Evolutionary conservation across 2,797 vertebrate genomes (phyloP).

Genomic region (Cercopithecus mitis): DNA sequence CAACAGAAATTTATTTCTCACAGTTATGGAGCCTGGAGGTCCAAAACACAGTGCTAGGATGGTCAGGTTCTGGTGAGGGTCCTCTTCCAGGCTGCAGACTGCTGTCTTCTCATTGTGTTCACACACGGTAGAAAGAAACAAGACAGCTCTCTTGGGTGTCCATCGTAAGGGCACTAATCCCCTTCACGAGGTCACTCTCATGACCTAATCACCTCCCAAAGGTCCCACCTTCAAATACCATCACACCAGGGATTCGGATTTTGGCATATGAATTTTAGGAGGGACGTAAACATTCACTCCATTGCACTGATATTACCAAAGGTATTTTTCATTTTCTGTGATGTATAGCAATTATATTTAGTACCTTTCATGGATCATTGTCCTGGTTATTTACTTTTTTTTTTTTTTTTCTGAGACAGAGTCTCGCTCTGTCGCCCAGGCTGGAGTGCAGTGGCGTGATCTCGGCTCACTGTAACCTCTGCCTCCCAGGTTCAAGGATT

Average conservation of each 20-base stretch:
- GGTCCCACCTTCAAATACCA: neutral
- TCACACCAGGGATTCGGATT: neutral
- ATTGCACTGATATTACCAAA: neutral
- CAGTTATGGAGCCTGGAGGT: neutral
- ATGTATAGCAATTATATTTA: neutral
- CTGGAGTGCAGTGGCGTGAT: too few species aligned
- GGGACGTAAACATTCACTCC: neutral
- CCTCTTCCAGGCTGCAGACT: neutral
- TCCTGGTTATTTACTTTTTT: neutral
- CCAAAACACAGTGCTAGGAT: neutral
- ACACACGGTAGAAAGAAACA: neutral
- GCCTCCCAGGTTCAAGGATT: too few species aligned
- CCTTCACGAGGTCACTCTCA: neutral
- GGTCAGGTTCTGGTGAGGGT: neutral
- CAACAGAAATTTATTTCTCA: neutral
- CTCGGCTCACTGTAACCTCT: too few species aligned
- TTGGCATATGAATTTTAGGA: neutral
- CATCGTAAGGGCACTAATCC: neutral
- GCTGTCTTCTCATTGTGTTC: neutral
- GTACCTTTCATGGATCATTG: neutral
- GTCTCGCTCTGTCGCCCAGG: rapidly evolving
- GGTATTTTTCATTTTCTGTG: neutral
- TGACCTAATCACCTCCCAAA: neutral
- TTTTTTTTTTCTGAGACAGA: neutral
- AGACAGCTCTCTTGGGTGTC: neutral